Base-by-base conservation (phyloP, 2,888 invertebrate genomes). In the Cephonodes hylas region DNA sequence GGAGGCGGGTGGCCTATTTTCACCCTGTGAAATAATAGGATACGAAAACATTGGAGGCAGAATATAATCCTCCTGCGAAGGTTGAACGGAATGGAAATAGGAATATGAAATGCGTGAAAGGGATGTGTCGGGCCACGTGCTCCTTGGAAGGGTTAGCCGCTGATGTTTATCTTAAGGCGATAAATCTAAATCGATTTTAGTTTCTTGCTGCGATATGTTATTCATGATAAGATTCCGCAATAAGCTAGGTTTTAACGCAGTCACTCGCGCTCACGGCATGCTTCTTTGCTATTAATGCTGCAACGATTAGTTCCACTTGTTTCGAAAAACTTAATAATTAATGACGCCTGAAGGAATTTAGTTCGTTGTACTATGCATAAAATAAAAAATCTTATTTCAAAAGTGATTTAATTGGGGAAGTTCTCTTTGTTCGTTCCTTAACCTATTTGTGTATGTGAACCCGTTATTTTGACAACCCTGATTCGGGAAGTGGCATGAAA, bases 11-110 rank as follows among this genome's bases (percentile, higher is more conserved):
- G 89, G 89, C 85, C 89, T 84, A 92, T 91, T 92, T 91, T 90
- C 92, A 90, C 92, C 91, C 91, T 80, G 90, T 85, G 89, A 91
- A 91, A 92, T 92, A 92, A 92, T 92, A 90, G 91, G 92, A 92
- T 92, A 90, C 85, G 90, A 92, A 92, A 92, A 92, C 91, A 91
- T 92, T 85, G 89, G 83, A 91, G 86, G 87, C 88, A 89, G 88
- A 91, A 90, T 88, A 91, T 92, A 92, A 92, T 92, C 92, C 92
- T 88, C 83, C 83, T 86, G 85, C 84, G 87, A 85, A 91, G 90
- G 88, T 89, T 87, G 90, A 84, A 85, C 85, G 86, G 87, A 89
- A 90, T 89, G 86, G 86, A 85, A 90, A 86, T 86, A 86, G 80
- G 89, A 92, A 91, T 91, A 91, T 89, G 92, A 90, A 92, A 90